phyloP scores from a whole-genome alignment of 2,797 vertebrate genomes.

The Astyanax mexicanus region DNA sequence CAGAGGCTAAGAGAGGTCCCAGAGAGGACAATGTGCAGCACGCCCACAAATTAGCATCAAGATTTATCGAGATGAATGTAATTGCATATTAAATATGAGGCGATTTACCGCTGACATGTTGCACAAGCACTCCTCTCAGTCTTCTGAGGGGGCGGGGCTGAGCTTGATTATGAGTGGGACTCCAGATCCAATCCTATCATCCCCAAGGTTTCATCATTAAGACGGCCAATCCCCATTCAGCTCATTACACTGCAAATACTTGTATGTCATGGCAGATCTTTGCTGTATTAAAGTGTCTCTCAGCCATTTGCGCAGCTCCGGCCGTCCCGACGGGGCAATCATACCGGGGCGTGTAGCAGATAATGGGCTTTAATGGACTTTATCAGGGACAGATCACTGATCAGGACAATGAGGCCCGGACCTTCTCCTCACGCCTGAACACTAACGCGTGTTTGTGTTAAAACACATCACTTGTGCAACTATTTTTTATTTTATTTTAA shows the following conservation, averaged over 20 bases:
- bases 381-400: too few relatives aligned
- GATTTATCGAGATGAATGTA: background rate
- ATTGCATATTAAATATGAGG: background rate
- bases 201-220: background rate
- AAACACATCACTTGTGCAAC: too few relatives aligned
- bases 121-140: background rate
- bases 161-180: background rate
- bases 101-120: background rate
- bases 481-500: too few relatives aligned
- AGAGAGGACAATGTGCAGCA: slow-evolving; percentile 11
- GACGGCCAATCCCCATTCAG: background rate
- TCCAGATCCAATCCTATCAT: slow-evolving; percentile 2
- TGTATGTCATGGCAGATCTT: background rate
- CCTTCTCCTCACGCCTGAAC: too few relatives aligned
- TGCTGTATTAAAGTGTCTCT: background rate
- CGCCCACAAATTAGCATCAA: background rate
- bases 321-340: background rate
- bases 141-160: background rate
- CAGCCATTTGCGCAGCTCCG: too few relatives aligned
- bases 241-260: background rate
- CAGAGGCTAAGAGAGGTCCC: slow-evolving; percentile 7
- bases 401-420: too few relatives aligned
- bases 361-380: too few relatives aligned
- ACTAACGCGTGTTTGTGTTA: too few relatives aligned
- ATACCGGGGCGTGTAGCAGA: background rate